These are phyloP conservation scores for Lethocerus indicus DNA, from an alignment of 1,140 invertebrate genomes.

Conservation along the genomic window DNA sequence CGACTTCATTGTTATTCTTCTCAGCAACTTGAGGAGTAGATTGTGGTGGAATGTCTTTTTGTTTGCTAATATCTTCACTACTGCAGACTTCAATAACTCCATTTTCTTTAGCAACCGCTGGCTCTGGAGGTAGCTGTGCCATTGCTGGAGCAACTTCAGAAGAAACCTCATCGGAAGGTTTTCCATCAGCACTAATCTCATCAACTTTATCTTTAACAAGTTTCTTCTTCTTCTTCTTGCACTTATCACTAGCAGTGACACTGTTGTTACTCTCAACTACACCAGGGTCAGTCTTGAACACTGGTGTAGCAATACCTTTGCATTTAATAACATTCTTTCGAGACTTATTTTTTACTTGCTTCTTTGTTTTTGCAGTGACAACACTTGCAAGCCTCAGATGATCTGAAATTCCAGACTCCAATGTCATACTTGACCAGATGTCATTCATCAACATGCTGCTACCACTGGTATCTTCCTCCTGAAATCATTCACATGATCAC, in stretches of 20 bases:
- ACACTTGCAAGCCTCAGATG: constrained; percentile 3
- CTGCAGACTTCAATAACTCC: neutral
- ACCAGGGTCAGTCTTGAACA: constrained; percentile 1
- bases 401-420: constrained; percentile 2
- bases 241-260: too few species aligned
- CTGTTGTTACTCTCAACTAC: neutral
- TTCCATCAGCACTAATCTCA: constrained; percentile 2
- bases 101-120: neutral
- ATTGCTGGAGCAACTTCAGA: neutral
- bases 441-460: constrained; percentile 7
- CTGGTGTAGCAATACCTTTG: neutral
- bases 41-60: too few species aligned
- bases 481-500: neutral
- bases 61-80: neutral
- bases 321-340: constrained; percentile 6
- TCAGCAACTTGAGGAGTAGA: neutral
- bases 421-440: constrained; percentile 10
- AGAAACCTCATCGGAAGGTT: neutral
- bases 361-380: neutral
- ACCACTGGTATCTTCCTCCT: constrained; percentile 5
- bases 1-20: neutral
- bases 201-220: neutral
- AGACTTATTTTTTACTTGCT: neutral
- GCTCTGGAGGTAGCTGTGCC: neutral
- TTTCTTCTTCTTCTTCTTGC: neutral